Evolutionary conservation across 23 tunicate species (phyloP), one percentile per base, ranked within the genome.

Genomic region (Diplosoma virens): DNA sequence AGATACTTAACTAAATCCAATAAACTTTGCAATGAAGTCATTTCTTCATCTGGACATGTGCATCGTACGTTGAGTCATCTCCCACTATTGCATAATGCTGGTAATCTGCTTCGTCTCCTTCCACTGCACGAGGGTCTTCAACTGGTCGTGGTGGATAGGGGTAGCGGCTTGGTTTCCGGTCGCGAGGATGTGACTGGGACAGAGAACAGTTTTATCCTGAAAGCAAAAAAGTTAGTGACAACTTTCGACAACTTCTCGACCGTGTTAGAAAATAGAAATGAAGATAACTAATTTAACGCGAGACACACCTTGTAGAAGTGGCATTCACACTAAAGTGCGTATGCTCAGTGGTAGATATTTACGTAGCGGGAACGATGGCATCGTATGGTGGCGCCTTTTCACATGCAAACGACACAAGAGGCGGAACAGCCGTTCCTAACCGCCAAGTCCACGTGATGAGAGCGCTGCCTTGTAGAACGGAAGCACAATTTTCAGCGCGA

Each of bases 1-100:
- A n/a, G n/a, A n/a, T n/a, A n/a, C n/a, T n/a, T n/a, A n/a, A n/a
- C n/a, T n/a, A n/a, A n/a, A n/a, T n/a, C n/a, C n/a, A n/a, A n/a
- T n/a, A n/a, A n/a, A n/a, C n/a, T n/a, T n/a, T n/a, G n/a, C n/a
- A n/a, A n/a, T n/a, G n/a, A n/a, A n/a, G n/a, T n/a, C n/a, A n/a
- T n/a, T n/a, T n/a, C n/a, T n/a, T n/a, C n/a, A n/a, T n/a, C n/a
- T n/a, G n/a, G n/a, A n/a, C n/a, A 41, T 41, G n/a, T 9, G 9
- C 11, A 7, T 41, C 34, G 1, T 14, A 92, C 97, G 92, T 85
- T 92, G 92, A 0, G 87, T 73, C 1, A 92, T 30, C 37, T 92
- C 92, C 21, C 97, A 92, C 45, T 92, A 93, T 41, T 92, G 97
- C 97, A 92, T 92, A n/a, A 92, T 92, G 67, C 92, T 92, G 32